phyloP scores from a whole-genome alignment of 2,888 invertebrate species.

The Tetragonula carbonaria region DNA sequence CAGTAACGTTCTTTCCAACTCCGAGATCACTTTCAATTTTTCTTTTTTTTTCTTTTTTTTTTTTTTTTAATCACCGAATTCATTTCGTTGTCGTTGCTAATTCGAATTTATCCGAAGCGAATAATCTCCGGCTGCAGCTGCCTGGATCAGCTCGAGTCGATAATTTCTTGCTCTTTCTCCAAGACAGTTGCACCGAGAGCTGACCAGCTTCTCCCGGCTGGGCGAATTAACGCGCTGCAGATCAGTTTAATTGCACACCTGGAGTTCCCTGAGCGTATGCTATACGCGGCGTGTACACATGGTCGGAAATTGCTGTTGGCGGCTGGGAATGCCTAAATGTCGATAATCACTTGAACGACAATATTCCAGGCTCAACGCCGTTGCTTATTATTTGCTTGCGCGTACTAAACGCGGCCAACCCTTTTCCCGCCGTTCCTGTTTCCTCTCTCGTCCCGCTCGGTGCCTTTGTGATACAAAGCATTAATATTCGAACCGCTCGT shows the following conservation, averaged over 20 bases:
- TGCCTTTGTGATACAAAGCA: slow-evolving; percentile 4
- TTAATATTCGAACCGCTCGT: slow-evolving; percentile 63
- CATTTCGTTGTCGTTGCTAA: background rate
- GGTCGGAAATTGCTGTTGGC: slow-evolving; percentile 63
- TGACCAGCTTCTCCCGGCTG: background rate
- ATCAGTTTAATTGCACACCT: slow-evolving; percentile 60
- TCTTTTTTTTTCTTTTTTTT: no score
- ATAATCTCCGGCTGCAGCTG: background rate
- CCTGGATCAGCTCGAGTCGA: background rate
- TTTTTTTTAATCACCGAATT: background rate
- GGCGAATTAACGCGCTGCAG: slow-evolving; percentile 44
- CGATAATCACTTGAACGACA: slow-evolving; percentile 70
- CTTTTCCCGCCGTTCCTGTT: background rate
- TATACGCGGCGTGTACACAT: slow-evolving; percentile 24
- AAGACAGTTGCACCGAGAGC: background rate
- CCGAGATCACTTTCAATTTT: background rate
- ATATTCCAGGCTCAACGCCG: slow-evolving; percentile 45
- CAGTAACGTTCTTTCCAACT: background rate
- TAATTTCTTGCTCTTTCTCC: background rate
- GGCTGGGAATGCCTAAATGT: slow-evolving; percentile 69
- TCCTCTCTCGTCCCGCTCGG: background rate
- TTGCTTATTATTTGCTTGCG: slow-evolving; percentile 48
- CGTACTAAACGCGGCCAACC: slow-evolving; percentile 25
- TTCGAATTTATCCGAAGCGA: background rate
- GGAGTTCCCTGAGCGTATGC: slow-evolving; percentile 30